A percentile compares a stretch with the other conserved stretches of the same genome.
Evolutionary conservation across 2,888 invertebrate species (phyloP).

Genomic region (Dicranocentrus wangi): DNA sequence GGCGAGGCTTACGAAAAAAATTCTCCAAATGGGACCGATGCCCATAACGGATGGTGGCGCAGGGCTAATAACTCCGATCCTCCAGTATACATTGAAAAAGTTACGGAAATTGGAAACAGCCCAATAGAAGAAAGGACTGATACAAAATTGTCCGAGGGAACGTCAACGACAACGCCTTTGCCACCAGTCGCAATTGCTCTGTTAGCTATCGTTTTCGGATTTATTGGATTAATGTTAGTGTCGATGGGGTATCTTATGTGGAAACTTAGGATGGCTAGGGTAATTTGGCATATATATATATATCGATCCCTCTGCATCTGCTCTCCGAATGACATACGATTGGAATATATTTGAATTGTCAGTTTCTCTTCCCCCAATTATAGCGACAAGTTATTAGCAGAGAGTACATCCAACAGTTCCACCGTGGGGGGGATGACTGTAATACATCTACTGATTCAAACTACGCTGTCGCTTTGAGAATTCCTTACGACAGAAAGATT

Average conservation of each 20-base stretch:
- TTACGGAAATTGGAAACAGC: constrained; percentile 9
- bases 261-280: constrained; percentile 40
- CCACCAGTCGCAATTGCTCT: background rate
- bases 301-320: no score
- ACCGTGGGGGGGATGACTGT: constrained; percentile 27
- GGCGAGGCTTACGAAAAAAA: background rate
- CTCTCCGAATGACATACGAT: background rate
- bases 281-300: no score
- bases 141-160: background rate
- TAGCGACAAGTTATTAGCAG: constrained; percentile 39
- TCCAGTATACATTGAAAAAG: constrained; percentile 56
- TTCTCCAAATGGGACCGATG: constrained; percentile 29
- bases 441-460: constrained; percentile 9
- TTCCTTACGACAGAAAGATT: constrained; percentile 54
- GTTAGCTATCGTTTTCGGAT: constrained; percentile 16
- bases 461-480: constrained; percentile 53
- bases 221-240: background rate
- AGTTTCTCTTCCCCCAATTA: background rate
- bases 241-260: constrained; percentile 11
- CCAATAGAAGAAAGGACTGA: background rate
- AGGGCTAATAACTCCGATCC: constrained; percentile 37
- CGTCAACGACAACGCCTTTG: background rate
- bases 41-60: constrained; percentile 60
- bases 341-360: background rate
- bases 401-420: constrained; percentile 43